These are phyloP conservation scores for Tyria jacobaeae DNA, from an alignment of 2,888 invertebrate species.

Conservation along the genomic window DNA sequence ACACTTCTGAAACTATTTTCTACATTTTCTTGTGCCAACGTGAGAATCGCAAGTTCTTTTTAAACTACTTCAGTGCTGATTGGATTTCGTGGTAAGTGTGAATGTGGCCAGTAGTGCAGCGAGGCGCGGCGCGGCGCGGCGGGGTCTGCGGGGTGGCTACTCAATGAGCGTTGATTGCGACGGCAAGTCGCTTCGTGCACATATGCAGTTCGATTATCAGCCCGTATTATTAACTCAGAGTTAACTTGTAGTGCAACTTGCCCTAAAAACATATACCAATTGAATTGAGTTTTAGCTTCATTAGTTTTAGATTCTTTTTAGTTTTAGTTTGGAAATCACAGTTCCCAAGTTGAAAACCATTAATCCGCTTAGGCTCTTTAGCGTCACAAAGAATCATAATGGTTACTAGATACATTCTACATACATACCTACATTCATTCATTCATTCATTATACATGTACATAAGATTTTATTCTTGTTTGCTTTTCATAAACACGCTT, in stretches of 20 bases:
- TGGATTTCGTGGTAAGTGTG: conserved; percentile 51
- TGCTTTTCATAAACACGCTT: too few relatives aligned
- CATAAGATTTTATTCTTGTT: too few relatives aligned
- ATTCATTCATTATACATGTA: too few relatives aligned
- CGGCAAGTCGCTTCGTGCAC: conserved; percentile 39
- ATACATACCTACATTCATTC: too few relatives aligned
- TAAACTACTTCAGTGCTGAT: conserved; percentile 47
- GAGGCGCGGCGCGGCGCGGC: conserved; percentile 18
- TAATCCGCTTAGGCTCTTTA: too few relatives aligned
- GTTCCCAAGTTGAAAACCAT: too few relatives aligned
- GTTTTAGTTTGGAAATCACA: too few relatives aligned
- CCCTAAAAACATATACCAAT: neutral
- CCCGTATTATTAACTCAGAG: conserved; percentile 50
- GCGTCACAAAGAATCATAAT: too few relatives aligned
- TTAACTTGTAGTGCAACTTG: conserved; percentile 24
- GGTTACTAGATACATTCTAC: too few relatives aligned
- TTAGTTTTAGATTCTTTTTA: too few relatives aligned
- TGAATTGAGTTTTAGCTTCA: neutral
- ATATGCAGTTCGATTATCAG: conserved; percentile 54
- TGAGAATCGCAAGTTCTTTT: conserved; percentile 37
- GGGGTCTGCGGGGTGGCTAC: conserved; percentile 16
- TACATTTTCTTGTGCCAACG: conserved; percentile 32
- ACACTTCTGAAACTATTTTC: conserved; percentile 26
- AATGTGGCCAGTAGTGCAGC: conserved; percentile 28
- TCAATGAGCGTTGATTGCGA: conserved; percentile 64